phyloP scores from a whole-genome alignment of 2,888 invertebrate species.

The Helobdella robusta region DNA sequence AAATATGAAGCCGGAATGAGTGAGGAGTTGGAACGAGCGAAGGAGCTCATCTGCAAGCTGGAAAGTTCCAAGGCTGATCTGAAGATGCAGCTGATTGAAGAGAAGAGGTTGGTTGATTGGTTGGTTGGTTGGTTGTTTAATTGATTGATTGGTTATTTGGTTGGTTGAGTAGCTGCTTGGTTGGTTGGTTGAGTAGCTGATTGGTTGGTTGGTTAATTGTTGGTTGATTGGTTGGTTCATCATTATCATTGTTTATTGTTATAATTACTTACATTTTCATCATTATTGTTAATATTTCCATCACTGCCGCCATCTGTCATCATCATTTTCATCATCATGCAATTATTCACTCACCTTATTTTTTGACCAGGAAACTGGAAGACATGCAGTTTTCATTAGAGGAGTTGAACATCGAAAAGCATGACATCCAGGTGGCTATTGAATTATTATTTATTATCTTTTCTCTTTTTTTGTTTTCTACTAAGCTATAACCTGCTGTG shows the following conservation, averaged over 20 bases:
- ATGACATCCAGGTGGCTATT: conserved; percentile 29
- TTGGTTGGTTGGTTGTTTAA: not conserved
- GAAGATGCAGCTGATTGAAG: conserved; percentile 46
- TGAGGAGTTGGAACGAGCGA: conserved; percentile 53
- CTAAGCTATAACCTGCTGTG: not conserved
- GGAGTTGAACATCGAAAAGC: conserved; percentile 78
- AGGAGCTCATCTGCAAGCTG: conserved; percentile 44
- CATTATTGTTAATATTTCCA: not conserved
- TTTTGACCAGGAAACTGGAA: conserved; percentile 56
- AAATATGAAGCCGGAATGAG: conserved; percentile 54
- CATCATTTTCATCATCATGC: not conserved
- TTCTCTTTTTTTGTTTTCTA: not conserved
- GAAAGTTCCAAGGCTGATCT: conserved; percentile 45
- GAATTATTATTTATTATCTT: not conserved
- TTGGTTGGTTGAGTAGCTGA: no score
- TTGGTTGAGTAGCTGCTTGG: no score
- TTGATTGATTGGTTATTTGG: no score
- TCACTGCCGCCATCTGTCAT: not conserved
- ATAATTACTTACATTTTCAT: not conserved
- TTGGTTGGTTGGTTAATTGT: no score
- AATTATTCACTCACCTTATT: not conserved
- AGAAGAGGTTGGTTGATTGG: conserved; percentile 42
- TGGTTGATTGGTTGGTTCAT: no score
- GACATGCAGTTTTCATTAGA: conserved; percentile 81
- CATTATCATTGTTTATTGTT: not conserved